Percentiles rank a stretch among this genome's conserved stretches.
Evolutionary conservation across 1,140 invertebrate species (phyloP).

Genomic region (Brevipalpus yothersi): DNA sequence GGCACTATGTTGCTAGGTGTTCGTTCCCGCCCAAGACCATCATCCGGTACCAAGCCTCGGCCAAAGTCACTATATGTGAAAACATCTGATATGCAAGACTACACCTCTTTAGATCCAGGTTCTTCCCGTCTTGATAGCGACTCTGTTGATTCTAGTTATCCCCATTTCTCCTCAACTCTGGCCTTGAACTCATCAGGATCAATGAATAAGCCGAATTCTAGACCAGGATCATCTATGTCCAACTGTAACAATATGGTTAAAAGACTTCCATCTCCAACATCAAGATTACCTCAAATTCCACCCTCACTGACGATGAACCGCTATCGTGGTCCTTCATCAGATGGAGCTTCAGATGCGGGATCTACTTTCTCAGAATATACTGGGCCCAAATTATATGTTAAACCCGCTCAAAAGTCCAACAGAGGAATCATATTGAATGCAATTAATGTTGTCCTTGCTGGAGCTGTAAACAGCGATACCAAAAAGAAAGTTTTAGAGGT

Average conservation of each 20-base stretch:
- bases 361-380: constrained; percentile 14
- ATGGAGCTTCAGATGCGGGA: constrained; percentile 12
- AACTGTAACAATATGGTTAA: not conserved
- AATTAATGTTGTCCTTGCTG: constrained; percentile 92
- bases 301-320: not conserved
- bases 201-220: not conserved
- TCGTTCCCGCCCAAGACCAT: not conserved
- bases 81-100: not conserved
- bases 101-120: not conserved
- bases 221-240: not conserved
- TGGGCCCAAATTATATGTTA: constrained; percentile 83
- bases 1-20: constrained; percentile 5
- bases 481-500: constrained; percentile 70
- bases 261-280: not conserved
- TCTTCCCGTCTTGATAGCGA: not conserved
- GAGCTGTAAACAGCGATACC: constrained; percentile 76
- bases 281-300: not conserved
- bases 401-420: constrained; percentile 86
- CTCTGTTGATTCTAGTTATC: not conserved
- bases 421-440: constrained; percentile 89
- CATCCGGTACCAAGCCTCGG: constrained; percentile 9
- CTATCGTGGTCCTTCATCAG: constrained; percentile 8
- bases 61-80: constrained; percentile 14
- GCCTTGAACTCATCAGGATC: not conserved
- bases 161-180: constrained; percentile 1